Evolutionary conservation across 2,888 invertebrate species (phyloP).

Genomic region (Agrochola circellaris): DNA sequence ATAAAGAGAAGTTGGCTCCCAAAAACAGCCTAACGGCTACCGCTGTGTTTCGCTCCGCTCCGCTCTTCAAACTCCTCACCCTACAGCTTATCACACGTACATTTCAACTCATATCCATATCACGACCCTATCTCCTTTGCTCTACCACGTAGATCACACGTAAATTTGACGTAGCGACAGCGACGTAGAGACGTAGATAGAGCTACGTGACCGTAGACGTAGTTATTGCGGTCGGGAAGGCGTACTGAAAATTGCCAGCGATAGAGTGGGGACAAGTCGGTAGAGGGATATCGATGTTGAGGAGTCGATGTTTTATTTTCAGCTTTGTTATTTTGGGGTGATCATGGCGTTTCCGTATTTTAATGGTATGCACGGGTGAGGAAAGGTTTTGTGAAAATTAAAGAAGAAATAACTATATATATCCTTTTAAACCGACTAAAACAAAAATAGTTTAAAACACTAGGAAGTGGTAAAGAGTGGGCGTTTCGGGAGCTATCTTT

Average conservation of each 20-base stretch:
- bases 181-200: constrained; percentile 23
- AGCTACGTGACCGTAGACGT: constrained; percentile 41
- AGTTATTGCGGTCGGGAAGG: constrained; percentile 49
- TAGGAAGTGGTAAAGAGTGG: neutral
- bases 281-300: constrained; percentile 28
- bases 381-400: neutral
- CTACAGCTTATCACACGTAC: neutral
- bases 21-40: too few species aligned
- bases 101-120: neutral
- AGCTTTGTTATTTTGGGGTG: neutral
- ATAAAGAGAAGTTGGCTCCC: too few species aligned
- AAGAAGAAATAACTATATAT: neutral
- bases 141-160: constrained; percentile 39
- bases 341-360: neutral
- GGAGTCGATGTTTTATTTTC: neutral
- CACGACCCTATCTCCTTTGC: neutral
- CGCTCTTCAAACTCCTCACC: neutral
- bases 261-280: constrained; percentile 47
- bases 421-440: neutral
- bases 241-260: constrained; percentile 38
- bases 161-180: constrained; percentile 39
- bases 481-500: too few species aligned
- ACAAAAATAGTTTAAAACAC: neutral
- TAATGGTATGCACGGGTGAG: neutral
- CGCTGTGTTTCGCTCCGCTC: too few species aligned